Evolutionary conservation across 1,140 invertebrate genomes (phyloP), one percentile per base, ranked within the genome.

Genomic region (Ptiloglossa arizonensis): DNA sequence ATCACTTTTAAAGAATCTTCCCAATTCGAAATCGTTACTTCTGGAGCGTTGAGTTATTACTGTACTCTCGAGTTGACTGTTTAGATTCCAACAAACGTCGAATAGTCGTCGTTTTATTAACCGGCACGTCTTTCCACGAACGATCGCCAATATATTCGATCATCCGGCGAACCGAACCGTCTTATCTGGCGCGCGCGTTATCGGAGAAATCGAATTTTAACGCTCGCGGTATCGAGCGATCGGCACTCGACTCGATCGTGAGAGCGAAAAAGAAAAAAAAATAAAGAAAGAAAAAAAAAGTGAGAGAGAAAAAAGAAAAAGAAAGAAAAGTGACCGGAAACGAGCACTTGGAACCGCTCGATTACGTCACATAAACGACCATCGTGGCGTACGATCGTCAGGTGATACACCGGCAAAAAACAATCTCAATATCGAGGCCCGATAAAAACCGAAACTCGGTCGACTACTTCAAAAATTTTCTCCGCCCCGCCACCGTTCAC

Each of bases 351-450:
- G 17, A 32, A 68, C 24, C 57, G 32, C n/a, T n/a, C 46, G 52
- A 79, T 79, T 73, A 66, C 32, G 48, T 48, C 11, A 17, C 13
- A 15, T 54, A 24, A n/a, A n/a, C n/a, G 13, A n/a, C 11, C 68
- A 83, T 72, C 81, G 11, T 5, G 27, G 3, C 11, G 41, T 57
- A 32, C 59, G 66, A 82, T 82, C n/a, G n/a, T n/a, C 69, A 29
- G 0, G 3, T 68, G 80, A 83, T 82, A 78, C 13, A 5, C 22
- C 24, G 32, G 52, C 52, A 1, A 44, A 35, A 17, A 52, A 60
- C 78, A 24, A 29, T 66, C n/a, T 19, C 27, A 24, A 29, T 70
- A 67, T 67, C 69, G n/a, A 27, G 32, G 22, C 32, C 19, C 52
- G 82, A 83, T 75, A 46, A 67, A 56, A 24, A n/a, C n/a, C n/a